Evolutionary conservation across 2,888 invertebrate species (phyloP).

Genomic region (Agriopis marginaria): DNA sequence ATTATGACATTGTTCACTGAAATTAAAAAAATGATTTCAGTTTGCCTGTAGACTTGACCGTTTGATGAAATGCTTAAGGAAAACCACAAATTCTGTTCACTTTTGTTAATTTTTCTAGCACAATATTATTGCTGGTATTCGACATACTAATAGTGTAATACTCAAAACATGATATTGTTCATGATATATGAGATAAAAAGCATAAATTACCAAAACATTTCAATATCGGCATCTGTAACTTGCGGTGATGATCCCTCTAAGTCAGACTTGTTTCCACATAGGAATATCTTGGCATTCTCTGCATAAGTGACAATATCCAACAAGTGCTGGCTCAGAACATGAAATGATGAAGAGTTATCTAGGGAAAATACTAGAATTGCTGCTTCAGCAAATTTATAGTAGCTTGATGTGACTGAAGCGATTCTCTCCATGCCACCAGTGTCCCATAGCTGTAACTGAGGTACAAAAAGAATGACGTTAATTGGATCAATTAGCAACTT

Average conservation of each 20-base stretch:
- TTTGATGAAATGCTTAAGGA: too few species aligned
- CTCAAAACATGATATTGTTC: neutral
- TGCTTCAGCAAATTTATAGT: slow-evolving; percentile 98
- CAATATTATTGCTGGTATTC: too few species aligned
- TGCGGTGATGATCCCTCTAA: slow-evolving; percentile 90
- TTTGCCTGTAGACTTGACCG: neutral
- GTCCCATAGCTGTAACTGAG: slow-evolving; percentile 97
- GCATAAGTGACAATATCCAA: slow-evolving; percentile 97
- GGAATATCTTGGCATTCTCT: slow-evolving; percentile 97
- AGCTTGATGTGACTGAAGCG: slow-evolving; percentile 97
- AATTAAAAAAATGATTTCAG: slow-evolving; percentile 48
- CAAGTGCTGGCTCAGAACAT: slow-evolving; percentile 95
- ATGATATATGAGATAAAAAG: too few species aligned
- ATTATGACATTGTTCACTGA: slow-evolving; percentile 96
- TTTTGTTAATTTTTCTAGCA: too few species aligned
- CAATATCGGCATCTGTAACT: slow-evolving; percentile 95
- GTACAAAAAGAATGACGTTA: slow-evolving; percentile 24
- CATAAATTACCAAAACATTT: slow-evolving; percentile 91
- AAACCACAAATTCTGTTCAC: too few species aligned
- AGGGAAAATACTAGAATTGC: slow-evolving; percentile 96
- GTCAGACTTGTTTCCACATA: slow-evolving; percentile 97
- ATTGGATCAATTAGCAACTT: slow-evolving; percentile 35
- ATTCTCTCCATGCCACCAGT: slow-evolving; percentile 99
- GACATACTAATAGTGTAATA: neutral
- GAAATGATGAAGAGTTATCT: slow-evolving; percentile 96